A percentile compares a stretch with the other conserved stretches of the same genome.
Evolutionary conservation across 1,140 invertebrate species (phyloP).

Genomic region (Meloidogyne chitwoodi): DNA sequence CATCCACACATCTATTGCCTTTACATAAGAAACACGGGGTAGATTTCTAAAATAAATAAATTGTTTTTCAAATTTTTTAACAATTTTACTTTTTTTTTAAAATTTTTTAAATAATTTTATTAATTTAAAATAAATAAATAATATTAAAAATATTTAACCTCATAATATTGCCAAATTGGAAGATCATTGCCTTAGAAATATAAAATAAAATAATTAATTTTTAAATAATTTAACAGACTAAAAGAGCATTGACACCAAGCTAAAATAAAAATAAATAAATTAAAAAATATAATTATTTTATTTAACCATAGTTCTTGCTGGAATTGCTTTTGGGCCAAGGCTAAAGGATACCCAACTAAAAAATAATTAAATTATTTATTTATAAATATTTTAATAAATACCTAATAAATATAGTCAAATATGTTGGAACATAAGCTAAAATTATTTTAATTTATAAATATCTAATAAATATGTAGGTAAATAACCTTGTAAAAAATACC

Average conservation of each 20-base stretch:
- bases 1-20: slow-evolving; percentile 24
- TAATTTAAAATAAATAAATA: too few species aligned
- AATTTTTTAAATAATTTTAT: not conserved
- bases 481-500: slow-evolving; percentile 60
- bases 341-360: slow-evolving; percentile 57
- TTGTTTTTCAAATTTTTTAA: not conserved
- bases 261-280: too few species aligned
- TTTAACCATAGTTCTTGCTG: slow-evolving; percentile 54
- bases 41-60: slow-evolving; percentile 12
- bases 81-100: too few species aligned
- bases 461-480: slow-evolving; percentile 60
- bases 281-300: too few species aligned
- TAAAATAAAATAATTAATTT: not conserved
- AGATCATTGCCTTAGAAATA: slow-evolving; percentile 52
- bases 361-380: not conserved
- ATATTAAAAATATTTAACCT: slow-evolving; percentile 9
- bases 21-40: slow-evolving; percentile 28
- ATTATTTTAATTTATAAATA: too few species aligned
- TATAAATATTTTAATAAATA: not conserved
- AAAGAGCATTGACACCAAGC: slow-evolving; percentile 52
- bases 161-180: slow-evolving; percentile 60
- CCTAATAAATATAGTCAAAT: slow-evolving; percentile 58
- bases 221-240: slow-evolving; percentile 4
- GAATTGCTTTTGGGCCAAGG: slow-evolving; percentile 56
- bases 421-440: slow-evolving; percentile 58